Percentiles rank a stretch among this genome's conserved stretches.
These are phyloP conservation scores for Saturnia pavonia DNA, from an alignment of 2,888 invertebrate genomes.

Conservation along the genomic window DNA sequence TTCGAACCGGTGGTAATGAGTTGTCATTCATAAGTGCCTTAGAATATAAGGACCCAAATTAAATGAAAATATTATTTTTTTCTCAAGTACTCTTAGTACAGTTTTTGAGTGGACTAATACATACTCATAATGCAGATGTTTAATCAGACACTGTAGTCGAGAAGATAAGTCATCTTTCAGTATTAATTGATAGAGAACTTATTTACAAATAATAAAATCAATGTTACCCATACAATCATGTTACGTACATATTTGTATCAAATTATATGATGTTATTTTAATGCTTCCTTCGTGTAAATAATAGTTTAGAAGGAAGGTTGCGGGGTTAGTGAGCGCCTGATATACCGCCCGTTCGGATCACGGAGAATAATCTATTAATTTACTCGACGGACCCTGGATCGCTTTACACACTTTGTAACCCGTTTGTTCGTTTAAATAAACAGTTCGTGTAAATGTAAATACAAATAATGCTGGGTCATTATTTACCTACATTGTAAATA, in stretches of 20 bases:
- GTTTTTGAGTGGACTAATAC: too few relatives aligned
- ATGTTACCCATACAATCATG: background rate
- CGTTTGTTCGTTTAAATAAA: constrained; percentile 18
- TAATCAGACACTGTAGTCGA: background rate
- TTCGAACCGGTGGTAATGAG: too few relatives aligned
- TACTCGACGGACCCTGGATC: constrained; percentile 33
- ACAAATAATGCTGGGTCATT: background rate
- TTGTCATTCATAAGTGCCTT: too few relatives aligned
- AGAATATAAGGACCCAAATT: too few relatives aligned
- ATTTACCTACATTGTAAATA: background rate
- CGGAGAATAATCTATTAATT: constrained; percentile 49
- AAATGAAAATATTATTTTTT: too few relatives aligned
- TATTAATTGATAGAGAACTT: too few relatives aligned
- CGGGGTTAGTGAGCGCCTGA: constrained; percentile 47
- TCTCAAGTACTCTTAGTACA: too few relatives aligned
- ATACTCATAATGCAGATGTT: background rate
- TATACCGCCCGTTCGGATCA: constrained; percentile 40
- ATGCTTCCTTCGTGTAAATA: constrained; percentile 31
- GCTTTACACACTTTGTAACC: constrained; percentile 28
- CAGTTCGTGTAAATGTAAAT: constrained; percentile 20
- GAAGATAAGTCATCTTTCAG: background rate
- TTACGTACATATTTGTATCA: background rate
- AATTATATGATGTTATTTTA: constrained; percentile 17
- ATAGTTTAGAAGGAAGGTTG: constrained; percentile 37
- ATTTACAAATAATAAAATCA: background rate